phyloP scores from a whole-genome alignment of 1,140 invertebrate species.

The Phymastichus coffea region DNA sequence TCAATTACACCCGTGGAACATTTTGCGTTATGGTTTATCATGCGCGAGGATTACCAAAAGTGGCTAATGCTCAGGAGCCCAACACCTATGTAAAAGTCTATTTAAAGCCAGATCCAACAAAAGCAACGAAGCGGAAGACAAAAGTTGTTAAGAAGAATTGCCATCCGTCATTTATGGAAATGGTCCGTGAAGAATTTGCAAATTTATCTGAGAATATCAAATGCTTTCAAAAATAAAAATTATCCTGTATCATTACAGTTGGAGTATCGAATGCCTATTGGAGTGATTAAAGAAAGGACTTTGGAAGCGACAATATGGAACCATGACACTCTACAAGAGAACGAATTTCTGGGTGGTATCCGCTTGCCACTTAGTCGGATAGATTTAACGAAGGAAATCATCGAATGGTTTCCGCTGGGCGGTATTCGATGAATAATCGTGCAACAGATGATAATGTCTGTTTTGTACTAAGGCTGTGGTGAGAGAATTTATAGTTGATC shows the following conservation, averaged over 20 bases:
- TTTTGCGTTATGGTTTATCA: constrained; percentile 87
- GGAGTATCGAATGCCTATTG: constrained; percentile 83
- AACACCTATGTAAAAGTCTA: constrained; percentile 95
- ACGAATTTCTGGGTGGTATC: constrained; percentile 90
- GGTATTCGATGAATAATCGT: constrained; percentile 52
- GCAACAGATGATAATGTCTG: background rate
- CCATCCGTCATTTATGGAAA: constrained; percentile 97
- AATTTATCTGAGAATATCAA: constrained; percentile 3
- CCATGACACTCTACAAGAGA: constrained; percentile 92
- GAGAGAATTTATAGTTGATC: constrained; percentile 10
- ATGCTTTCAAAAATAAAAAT: background rate
- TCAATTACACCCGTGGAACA: constrained; percentile 78
- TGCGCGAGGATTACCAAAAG: constrained; percentile 77
- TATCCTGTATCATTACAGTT: constrained; percentile 63
- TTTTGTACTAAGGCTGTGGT: constrained; percentile 28
- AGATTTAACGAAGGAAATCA: constrained; percentile 74
- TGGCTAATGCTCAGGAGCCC: constrained; percentile 74
- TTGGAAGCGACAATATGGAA: constrained; percentile 94
- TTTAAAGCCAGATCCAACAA: constrained; percentile 81
- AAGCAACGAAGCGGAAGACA: constrained; percentile 93
- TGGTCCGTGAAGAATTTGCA: constrained; percentile 62
- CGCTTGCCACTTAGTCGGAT: constrained; percentile 72
- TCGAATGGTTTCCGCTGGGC: constrained; percentile 76
- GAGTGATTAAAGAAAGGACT: constrained; percentile 71
- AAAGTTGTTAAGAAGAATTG: constrained; percentile 89